Evolutionary conservation across 2,797 vertebrate species (phyloP).

Genomic region (Epinephelus coioides): DNA sequence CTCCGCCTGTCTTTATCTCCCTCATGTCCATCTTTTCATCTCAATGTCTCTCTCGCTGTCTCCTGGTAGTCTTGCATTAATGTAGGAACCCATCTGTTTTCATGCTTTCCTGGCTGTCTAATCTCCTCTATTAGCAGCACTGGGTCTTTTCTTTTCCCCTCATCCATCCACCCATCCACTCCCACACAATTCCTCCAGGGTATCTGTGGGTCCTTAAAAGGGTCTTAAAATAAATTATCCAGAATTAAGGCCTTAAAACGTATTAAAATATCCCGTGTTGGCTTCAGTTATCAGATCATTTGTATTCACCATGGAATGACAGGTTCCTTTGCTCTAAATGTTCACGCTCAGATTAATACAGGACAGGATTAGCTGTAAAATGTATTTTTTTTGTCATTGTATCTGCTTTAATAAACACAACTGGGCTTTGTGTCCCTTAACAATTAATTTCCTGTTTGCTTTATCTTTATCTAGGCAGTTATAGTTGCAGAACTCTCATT

Average conservation of each 20-base stretch:
- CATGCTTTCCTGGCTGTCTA: constrained; percentile 62
- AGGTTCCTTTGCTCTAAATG: constrained; percentile 47
- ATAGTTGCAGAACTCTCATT: constrained; percentile 68
- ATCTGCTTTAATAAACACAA: constrained; percentile 75
- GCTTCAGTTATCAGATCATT: constrained; percentile 61
- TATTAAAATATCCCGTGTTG: constrained; percentile 44
- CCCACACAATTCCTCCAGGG: constrained; percentile 55
- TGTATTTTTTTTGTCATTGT: constrained; percentile 47
- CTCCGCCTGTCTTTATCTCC: constrained; percentile 7
- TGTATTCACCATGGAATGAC: constrained; percentile 34
- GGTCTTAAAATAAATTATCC: constrained; percentile 74
- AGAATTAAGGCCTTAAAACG: constrained; percentile 64
- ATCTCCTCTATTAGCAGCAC: constrained; percentile 69
- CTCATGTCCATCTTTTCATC: constrained; percentile 31
- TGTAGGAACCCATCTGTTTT: constrained; percentile 62
- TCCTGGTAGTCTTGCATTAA: constrained; percentile 44
- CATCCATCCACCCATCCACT: constrained; percentile 56
- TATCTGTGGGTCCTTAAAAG: constrained; percentile 63
- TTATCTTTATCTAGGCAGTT: constrained; percentile 64
- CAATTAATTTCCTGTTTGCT: constrained; percentile 78
- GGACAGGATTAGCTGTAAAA: constrained; percentile 57
- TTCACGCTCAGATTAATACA: constrained; percentile 57
- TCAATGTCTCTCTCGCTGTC: constrained; percentile 9
- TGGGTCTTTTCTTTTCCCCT: constrained; percentile 24
- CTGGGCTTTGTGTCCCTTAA: constrained; percentile 75